phyloP scores from a whole-genome alignment of 2,888 invertebrate species.

The Teleiodes luculella region DNA sequence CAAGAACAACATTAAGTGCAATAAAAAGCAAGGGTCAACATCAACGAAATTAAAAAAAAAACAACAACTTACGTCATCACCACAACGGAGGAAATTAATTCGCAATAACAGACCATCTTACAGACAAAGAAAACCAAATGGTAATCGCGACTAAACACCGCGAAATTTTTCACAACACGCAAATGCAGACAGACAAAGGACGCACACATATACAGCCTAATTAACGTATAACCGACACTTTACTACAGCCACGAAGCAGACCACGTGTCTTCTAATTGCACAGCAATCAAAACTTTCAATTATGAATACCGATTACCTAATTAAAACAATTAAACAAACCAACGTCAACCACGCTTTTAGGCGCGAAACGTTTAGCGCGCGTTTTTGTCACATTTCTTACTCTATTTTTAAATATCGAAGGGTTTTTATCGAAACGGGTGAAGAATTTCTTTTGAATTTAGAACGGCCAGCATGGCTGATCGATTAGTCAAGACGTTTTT shows the following conservation, averaged over 20 bases:
- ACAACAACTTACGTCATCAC: slow-evolving; percentile 10
- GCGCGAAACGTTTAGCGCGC: slow-evolving; percentile 36
- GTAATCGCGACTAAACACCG: slow-evolving; percentile 22
- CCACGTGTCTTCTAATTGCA: slow-evolving; percentile 51
- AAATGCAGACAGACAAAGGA: slow-evolving; percentile 38
- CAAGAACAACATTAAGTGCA: background rate
- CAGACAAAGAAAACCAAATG: slow-evolving; percentile 17
- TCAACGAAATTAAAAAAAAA: background rate
- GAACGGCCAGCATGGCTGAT: slow-evolving; percentile 50
- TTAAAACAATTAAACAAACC: slow-evolving; percentile 28
- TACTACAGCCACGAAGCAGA: slow-evolving; percentile 63
- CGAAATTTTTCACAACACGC: slow-evolving; percentile 38
- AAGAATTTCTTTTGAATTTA: slow-evolving; percentile 55
- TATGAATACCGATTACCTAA: slow-evolving; percentile 27
- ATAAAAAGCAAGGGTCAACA: background rate
- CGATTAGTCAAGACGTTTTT: slow-evolving; percentile 44
- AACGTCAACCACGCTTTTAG: slow-evolving; percentile 38
- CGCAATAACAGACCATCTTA: slow-evolving; percentile 15
- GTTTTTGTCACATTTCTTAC: slow-evolving; percentile 38
- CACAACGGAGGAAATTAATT: slow-evolving; percentile 3
- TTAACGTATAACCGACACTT: slow-evolving; percentile 61
- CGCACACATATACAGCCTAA: slow-evolving; percentile 65
- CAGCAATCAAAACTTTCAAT: slow-evolving; percentile 56
- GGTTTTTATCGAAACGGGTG: slow-evolving; percentile 62
- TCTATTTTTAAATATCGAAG: slow-evolving; percentile 35